Evolutionary conservation across 23 tunicate genomes (phyloP), one percentile per base, ranked within the genome.

Genomic region (Pegea sp.): DNA sequence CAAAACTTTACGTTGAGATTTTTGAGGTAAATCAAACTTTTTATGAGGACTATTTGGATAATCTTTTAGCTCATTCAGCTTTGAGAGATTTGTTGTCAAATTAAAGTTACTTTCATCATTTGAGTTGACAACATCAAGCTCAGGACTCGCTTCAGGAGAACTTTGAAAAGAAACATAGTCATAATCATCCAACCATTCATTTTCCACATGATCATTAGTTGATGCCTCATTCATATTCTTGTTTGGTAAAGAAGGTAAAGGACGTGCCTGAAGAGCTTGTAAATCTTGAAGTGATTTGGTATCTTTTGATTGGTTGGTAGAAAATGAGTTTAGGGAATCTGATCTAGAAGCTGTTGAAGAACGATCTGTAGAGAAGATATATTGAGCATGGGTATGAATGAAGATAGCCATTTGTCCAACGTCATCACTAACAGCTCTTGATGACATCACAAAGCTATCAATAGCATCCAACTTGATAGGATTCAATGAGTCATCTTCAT

Each of bases 391-490:
- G 33, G 71, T 73, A 68, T 84, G 95, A 23, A 84, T 52, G 48
- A 29, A 84, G 2, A 68, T 57, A 26, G 95, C 95, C 69, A 84
- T 72, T 46, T 84, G 95, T 3, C 64, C 43, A 44, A 77, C 74
- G 56, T 84, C 95, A 44, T 84, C 95, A 4, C 78, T 69, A 24
- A 84, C 81, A 33, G 95, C 95, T 6, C 95, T 53, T 0, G 95
- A 84, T 22, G 95, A 67, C 95, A 84, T 84, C 25, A 84, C 95
- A 58, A 84, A 84, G 58, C 84, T 73, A 52, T 73, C 95, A n/a
- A n/a, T n/a, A n/a, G n/a, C n/a, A n/a, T n/a, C n/a, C n/a, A n/a
- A n/a, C n/a, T n/a, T n/a, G n/a, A n/a, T n/a, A n/a, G n/a, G n/a
- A n/a, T n/a, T n/a, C n/a, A n/a, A n/a, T n/a, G n/a, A n/a, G n/a